Percentiles rank a stretch among this genome's conserved stretches.
Conservation (phyloP, 2,113 vertebrate genomes). For the Rhabdornis inornatus region DNA sequence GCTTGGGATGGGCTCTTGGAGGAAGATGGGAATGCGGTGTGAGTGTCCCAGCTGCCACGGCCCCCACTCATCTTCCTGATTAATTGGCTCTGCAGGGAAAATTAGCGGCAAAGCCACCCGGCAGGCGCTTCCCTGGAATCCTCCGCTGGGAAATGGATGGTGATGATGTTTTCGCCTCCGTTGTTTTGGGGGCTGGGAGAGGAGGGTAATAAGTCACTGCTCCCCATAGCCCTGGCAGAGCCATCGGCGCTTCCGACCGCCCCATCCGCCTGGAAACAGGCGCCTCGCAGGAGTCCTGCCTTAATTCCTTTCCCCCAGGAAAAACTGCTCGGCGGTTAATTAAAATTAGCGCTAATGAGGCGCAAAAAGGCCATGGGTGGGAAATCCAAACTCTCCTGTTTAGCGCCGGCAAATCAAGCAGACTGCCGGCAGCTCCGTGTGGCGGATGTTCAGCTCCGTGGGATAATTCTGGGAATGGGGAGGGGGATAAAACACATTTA, state of each 20-base stretch:
- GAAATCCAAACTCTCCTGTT: conserved; percentile 12
- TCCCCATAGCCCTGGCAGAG: neutral
- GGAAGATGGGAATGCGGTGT: accelerated
- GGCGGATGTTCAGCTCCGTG: neutral
- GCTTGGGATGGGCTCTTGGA: neutral
- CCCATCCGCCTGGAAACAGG: neutral
- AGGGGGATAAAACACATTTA: neutral
- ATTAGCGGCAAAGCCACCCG: neutral
- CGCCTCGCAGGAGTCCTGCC: neutral
- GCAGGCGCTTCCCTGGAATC: neutral
- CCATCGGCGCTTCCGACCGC: neutral
- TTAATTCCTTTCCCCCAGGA: conserved; percentile 11
- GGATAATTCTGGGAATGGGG: neutral
- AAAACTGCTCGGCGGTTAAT: conserved; percentile 10
- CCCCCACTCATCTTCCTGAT: neutral
- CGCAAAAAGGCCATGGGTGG: conserved; percentile 16
- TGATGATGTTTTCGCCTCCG: neutral
- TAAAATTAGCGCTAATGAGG: conserved; percentile 54
- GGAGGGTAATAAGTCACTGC: neutral
- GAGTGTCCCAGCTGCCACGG: accelerated
- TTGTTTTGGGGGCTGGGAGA: neutral
- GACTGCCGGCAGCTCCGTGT: neutral
- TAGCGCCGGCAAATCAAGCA: neutral
- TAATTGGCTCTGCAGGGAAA: neutral
- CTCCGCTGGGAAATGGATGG: conserved; percentile 29